A percentile compares a stretch with the other conserved stretches of the same genome.
Conservation (phyloP, 2,113 vertebrate species). For the Crotalus helleri region DNA sequence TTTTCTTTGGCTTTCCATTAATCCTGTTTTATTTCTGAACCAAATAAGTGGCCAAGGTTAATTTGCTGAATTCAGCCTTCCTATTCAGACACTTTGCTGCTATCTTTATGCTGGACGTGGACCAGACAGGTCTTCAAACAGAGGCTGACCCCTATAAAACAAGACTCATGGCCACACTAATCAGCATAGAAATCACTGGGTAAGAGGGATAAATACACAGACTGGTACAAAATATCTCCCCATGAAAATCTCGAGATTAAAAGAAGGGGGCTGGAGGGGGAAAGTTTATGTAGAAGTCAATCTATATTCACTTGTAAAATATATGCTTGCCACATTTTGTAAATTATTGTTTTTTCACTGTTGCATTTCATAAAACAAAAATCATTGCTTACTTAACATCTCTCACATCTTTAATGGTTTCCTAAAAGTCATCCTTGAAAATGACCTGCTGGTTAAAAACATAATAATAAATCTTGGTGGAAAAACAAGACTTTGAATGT, state of each 20-base stretch:
- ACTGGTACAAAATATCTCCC: not conserved
- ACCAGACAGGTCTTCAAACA: not conserved
- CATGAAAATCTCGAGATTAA: not conserved
- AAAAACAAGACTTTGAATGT: slow-evolving; percentile 12
- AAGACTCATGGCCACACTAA: not conserved
- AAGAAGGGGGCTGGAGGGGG: not conserved
- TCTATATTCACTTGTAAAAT: slow-evolving; percentile 40
- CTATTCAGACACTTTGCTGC: not conserved
- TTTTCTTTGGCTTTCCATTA: not conserved
- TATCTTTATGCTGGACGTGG: not conserved
- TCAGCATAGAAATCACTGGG: not conserved
- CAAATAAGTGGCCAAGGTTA: not conserved
- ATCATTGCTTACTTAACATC: slow-evolving; percentile 18
- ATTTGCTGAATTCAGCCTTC: not conserved
- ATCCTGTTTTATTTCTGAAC: not conserved
- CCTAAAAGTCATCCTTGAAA: slow-evolving; percentile 58
- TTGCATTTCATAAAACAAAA: slow-evolving; percentile 25
- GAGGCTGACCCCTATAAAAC: not conserved
- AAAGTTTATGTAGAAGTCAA: slow-evolving; percentile 38
- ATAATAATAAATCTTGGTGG: slow-evolving; percentile 38
- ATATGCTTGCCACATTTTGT: slow-evolving; percentile 42
- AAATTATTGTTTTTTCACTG: slow-evolving; percentile 43
- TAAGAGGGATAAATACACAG: not conserved
- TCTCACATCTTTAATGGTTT: slow-evolving; percentile 36
- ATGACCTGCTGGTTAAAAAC: slow-evolving; percentile 54